Evolutionary conservation across 2,797 vertebrate species (phyloP), one percentile per base, ranked within the genome.

Genomic region (Lateolabrax maculatus): DNA sequence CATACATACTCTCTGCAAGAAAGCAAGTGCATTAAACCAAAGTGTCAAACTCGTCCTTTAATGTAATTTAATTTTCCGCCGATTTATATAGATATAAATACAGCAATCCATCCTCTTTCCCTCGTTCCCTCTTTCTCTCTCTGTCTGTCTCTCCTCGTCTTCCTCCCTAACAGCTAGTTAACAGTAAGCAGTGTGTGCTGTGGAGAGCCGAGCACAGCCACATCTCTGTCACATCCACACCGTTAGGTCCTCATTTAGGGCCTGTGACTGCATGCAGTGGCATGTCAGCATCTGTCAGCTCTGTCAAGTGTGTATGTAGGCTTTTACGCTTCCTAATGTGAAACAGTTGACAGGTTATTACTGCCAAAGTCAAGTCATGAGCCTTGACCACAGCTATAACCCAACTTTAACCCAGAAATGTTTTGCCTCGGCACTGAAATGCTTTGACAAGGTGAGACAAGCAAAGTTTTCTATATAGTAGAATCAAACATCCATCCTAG

Each of bases 281-380:
- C 87, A 74, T 90, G 92, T 93, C 93, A 94, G 92, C 90, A 88
- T 93, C 89, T 93, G 93, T 93, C 93, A 93, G 90, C 82, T 88
- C 85, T 93, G 91, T 92, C 91, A 88, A 88, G 89, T 88, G 89
- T 87, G 69, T 86, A 86, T 92, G 92, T 89, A 87, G 89, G 87
- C 88, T 90, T 92, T 92, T 86, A 93, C 83, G 62, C 87, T 88
- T 79, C 91, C 86, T 90, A 92, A 93, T 93, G 87, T 84, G 86
- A 89, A 92, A 87, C 88, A 83, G 89, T 88, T 94, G 94, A 94
- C 92, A 93, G 93, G 91, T 94, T 93, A 92, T 93, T 93, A 93
- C 87, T 84, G 90, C 84, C 87, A 90, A 80, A 88, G 79, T 90
- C 81, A 83, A 89, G 90, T 91, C 86, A 83, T 87, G 86, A 85